Percentiles rank a stretch among this genome's conserved stretches.
These are phyloP conservation scores for Manis crassicaudata DNA, from an alignment of 2,797 vertebrate species.

Conservation along the genomic window DNA sequence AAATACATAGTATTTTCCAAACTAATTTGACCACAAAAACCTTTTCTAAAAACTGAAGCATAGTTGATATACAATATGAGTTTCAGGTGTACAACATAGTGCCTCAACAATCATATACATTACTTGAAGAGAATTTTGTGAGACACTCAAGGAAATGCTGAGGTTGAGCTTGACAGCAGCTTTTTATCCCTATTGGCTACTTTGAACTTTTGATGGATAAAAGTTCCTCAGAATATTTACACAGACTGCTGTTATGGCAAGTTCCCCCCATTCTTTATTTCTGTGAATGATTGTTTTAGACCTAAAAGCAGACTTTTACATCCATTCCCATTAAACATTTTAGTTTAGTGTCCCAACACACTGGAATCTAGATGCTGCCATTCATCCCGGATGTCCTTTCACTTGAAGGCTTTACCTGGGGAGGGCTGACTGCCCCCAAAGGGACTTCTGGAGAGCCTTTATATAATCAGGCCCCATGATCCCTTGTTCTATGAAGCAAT, in stretches of 20 bases:
- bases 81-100: no score
- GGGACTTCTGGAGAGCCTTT: neutral
- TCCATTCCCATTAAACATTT: slow-evolving; percentile 7
- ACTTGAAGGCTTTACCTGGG: neutral
- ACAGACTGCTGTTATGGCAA: neutral
- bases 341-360: neutral
- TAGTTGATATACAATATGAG: no score
- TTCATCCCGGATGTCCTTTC: neutral
- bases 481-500: neutral
- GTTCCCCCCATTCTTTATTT: neutral
- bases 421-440: neutral
- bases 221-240: neutral
- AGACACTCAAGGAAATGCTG: neutral
- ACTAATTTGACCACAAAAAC: neutral
- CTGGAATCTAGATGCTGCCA: neutral
- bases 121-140: slow-evolving; percentile 11
- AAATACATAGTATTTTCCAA: slow-evolving; percentile 39
- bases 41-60: neutral
- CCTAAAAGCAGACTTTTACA: slow-evolving; percentile 20
- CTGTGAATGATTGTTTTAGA: neutral
- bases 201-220: slow-evolving; percentile 7
- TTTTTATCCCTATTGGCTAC: neutral
- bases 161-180: neutral
- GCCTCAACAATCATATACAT: no score
- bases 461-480: neutral